Evolutionary conservation across 2,888 invertebrate species (phyloP), one percentile per base, ranked within the genome.

Genomic region (Beris morrisii): DNA sequence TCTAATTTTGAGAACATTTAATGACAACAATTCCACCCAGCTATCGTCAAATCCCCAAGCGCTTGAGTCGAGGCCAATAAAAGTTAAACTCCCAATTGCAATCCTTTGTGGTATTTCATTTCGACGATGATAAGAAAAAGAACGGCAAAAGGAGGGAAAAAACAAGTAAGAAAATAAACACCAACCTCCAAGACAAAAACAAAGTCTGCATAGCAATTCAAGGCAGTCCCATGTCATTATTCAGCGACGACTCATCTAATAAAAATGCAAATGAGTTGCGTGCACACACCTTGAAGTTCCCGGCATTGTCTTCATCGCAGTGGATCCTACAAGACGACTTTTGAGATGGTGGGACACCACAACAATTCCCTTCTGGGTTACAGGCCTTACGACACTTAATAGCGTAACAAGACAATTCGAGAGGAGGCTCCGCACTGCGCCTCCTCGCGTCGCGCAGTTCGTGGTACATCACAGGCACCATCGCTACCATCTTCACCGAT

Each of bases 261-360:
- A 66, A 68, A 68, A 66, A 68, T 68, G 68, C 66, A 68, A 68
- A 68, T 68, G 53, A 68, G 64, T 58, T 66, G 68, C 68, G 68
- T 68, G 64, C 66, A 68, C 59, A 68, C 66, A 68, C 68, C 68
- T 68, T 68, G 64, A 68, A 66, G 58, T 66, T 66, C 55, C 45
- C 64, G 38, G 50, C 53, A 66, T 66, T 68, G 57, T 50, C 52
- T 65, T 65, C 43, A 45, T 64, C 30, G 44, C 38, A 38, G 2
- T 9, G 38, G 38, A 3, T 38, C 38, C 9, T 38, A 5, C 56
- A 48, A 31, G 43, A 22, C 12, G 22, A 13, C 30, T 43, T 30
- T 38, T 46, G 11, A n/a, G n/a, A 48, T 52, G 61, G 11, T 38
- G 38, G 38, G 9, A 38, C 9, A 38, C 38, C 38, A 9, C 38